These are phyloP conservation scores for Thryonomys swinderianus DNA, from an alignment of 2,113 vertebrate species.

Conservation along the genomic window DNA sequence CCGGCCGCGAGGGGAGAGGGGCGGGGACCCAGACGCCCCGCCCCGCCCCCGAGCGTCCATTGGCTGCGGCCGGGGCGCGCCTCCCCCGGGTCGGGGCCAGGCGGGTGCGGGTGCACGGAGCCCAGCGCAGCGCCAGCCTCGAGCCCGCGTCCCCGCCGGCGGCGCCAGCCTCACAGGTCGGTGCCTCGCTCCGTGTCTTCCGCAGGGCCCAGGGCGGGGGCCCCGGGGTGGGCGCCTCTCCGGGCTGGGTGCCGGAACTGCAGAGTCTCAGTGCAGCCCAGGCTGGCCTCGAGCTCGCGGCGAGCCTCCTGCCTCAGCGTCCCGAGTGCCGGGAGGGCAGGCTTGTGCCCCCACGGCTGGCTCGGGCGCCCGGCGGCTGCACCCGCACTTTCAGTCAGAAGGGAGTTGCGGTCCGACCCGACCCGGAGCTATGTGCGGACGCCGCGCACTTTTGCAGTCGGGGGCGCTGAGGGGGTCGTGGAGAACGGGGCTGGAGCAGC, in stretches of 20 bases:
- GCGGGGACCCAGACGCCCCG: not conserved
- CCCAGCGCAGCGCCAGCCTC: not conserved
- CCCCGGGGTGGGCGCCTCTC: not conserved
- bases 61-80: not conserved
- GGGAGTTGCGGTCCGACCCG: too few relatives aligned
- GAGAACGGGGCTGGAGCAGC: too few relatives aligned
- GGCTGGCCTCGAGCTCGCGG: too few relatives aligned
- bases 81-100: not conserved
- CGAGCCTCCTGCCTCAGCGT: too few relatives aligned
- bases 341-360: too few relatives aligned
- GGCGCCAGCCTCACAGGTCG: not conserved
- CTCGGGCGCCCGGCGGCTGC: too few relatives aligned
- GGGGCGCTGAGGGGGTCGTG: too few relatives aligned
- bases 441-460: too few relatives aligned
- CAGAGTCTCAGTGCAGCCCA: not conserved
- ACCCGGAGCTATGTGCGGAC: too few relatives aligned
- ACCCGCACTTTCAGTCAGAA: too few relatives aligned
- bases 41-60: not conserved
- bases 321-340: too few relatives aligned
- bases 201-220: not conserved
- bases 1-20: not conserved
- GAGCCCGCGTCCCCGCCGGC: not conserved
- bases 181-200: not conserved
- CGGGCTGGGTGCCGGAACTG: not conserved
- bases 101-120: not conserved